These are phyloP conservation scores for Tinea semifulvella DNA, from an alignment of 2,888 invertebrate species.

Conservation along the genomic window DNA sequence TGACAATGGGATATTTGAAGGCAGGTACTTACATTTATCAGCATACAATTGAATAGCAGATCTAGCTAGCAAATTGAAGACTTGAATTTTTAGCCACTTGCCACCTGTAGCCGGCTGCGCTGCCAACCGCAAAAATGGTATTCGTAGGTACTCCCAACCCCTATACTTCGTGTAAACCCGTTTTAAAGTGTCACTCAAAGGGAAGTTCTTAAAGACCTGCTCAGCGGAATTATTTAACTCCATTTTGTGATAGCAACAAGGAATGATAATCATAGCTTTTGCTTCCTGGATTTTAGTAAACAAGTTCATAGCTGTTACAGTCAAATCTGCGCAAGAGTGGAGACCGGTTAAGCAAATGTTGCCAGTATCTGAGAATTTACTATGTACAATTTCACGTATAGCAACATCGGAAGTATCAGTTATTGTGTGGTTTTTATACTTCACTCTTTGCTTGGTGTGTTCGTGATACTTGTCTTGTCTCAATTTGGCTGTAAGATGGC, in stretches of 20 bases:
- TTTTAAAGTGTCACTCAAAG: conserved; percentile 65
- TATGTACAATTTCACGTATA: conserved; percentile 43
- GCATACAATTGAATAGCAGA: conserved; percentile 71
- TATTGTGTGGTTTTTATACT: conserved; percentile 67
- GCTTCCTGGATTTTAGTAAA: conserved; percentile 68
- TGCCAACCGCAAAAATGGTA: conserved; percentile 77
- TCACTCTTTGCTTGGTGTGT: conserved; percentile 59
- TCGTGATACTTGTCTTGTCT: conserved; percentile 65
- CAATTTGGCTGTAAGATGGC: conserved; percentile 64
- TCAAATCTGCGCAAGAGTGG: conserved; percentile 82
- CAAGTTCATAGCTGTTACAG: conserved; percentile 71
- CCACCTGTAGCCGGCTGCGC: conserved; percentile 71
- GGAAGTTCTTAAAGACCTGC: conserved; percentile 70
- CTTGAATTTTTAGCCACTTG: conserved; percentile 56
- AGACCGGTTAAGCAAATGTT: conserved; percentile 66
- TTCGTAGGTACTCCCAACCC: conserved; percentile 52
- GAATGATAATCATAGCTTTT: conserved; percentile 71
- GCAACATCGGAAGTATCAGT: conserved; percentile 50
- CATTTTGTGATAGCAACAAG: conserved; percentile 85
- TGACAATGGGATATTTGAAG: no score
- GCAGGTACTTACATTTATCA: conserved; percentile 58
- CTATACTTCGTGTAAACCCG: conserved; percentile 34
- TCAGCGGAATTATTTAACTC: not conserved
- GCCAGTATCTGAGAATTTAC: conserved; percentile 37
- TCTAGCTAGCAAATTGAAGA: conserved; percentile 65